Evolutionary conservation across 1,140 invertebrate genomes (phyloP), one percentile per base, ranked within the genome.

Genomic region (Drosophila eugracilis): DNA sequence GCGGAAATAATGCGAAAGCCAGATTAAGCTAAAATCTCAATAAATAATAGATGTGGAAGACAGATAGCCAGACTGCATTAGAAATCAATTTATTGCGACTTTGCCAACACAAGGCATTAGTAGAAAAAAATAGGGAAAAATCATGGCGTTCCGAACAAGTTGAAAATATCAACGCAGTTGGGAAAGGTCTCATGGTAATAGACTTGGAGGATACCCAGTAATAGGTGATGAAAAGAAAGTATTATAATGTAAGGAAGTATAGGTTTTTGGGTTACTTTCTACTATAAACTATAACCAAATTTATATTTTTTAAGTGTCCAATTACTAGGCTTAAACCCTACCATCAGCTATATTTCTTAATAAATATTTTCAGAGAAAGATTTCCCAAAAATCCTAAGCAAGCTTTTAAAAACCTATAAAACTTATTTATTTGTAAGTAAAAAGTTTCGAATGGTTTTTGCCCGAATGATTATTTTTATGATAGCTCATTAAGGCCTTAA

Each of bases 11-110:
- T 60, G 66, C 74, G 32, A 72, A 42, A 55, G 70, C 48, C 66
- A 53, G 66, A 83, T 70, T 59, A 52, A 52, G 53, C 45, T 14
- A 36, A 62, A 60, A 63, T 54, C 44, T 24, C 36, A 32, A 41
- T 39, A 39, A 54, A 62, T 53, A 19, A 48, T 30, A 53, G 62
- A 75, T 42, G 59, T n/a, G 66, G 62, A 45, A 60, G 76, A 57
- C 50, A 45, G 63, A 69, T 65, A 74, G 69, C 32, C 70, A 75
- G 57, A 58, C 66, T 80, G 75, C 66, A 86, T 85, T 74, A 77
- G 81, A 86, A 85, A 86, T 85, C 76, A 86, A 85, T 86, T 86
- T 76, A 80, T 86, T 85, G 81, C 76, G 73, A 65, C 26, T 80
- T 73, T 80, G 81, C 77, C 80, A 85, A 77, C 62, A 78, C 48